Evolutionary conservation across 1,140 invertebrate species (phyloP).

Genomic region (Trachymyrmex septentrionalis): DNA sequence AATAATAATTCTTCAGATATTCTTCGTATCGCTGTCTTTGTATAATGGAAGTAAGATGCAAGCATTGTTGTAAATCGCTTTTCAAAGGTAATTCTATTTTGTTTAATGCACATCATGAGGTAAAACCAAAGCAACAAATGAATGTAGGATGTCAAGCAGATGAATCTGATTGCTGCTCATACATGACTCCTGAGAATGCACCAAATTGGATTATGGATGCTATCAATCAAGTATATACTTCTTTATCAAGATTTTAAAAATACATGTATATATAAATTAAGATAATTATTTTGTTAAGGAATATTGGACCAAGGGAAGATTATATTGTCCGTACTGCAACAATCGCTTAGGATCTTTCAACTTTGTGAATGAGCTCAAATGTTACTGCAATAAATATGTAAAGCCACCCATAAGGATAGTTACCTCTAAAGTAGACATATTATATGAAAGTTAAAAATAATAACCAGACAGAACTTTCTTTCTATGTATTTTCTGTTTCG

Average conservation of each 20-base stretch:
- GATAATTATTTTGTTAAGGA: constrained; percentile 76
- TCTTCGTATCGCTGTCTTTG: constrained; percentile 18
- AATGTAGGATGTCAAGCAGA: constrained; percentile 75
- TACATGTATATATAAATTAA: constrained; percentile 7
- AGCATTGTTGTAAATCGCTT: constrained; percentile 79
- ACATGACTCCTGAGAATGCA: constrained; percentile 77
- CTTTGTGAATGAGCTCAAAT: constrained; percentile 81
- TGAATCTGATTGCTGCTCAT: constrained; percentile 78
- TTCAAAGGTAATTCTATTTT: constrained; percentile 77
- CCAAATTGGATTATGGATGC: constrained; percentile 80
- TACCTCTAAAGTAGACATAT: constrained; percentile 80
- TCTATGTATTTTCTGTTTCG: not conserved
- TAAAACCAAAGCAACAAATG: constrained; percentile 57
- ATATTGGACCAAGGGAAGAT: constrained; percentile 83
- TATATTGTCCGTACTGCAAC: constrained; percentile 82
- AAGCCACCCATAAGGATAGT: constrained; percentile 81
- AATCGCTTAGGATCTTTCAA: constrained; percentile 83
- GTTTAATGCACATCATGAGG: constrained; percentile 77
- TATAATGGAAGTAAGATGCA: constrained; percentile 82
- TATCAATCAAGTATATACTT: constrained; percentile 76
- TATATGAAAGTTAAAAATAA: constrained; percentile 11
- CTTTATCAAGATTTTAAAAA: constrained; percentile 14
- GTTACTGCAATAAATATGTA: constrained; percentile 78
- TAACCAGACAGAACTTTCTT: not conserved
- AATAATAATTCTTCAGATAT: not conserved